Conservation (phyloP, 2,888 invertebrate species). For the Lithophane semibrunnea region DNA sequence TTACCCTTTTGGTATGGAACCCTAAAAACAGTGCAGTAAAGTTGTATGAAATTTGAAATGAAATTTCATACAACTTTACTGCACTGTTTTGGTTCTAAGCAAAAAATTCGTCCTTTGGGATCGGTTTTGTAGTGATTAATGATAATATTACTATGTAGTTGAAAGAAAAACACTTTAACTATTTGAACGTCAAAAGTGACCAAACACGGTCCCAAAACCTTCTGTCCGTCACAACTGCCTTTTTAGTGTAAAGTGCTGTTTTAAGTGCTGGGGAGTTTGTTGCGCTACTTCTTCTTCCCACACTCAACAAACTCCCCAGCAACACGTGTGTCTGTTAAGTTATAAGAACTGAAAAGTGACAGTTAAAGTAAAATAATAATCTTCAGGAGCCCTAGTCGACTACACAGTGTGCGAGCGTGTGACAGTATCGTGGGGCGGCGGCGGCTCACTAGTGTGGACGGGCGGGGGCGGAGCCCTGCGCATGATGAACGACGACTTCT, state of each 20-base stretch:
- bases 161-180: not conserved
- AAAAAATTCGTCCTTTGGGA: too few species aligned
- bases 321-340: not conserved
- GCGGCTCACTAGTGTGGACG: slow-evolving; percentile 93
- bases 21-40: too few species aligned
- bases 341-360: not conserved
- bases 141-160: too few species aligned
- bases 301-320: not conserved
- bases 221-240: not conserved
- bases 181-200: not conserved
- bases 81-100: too few species aligned
- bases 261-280: too few species aligned
- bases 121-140: too few species aligned
- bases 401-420: slow-evolving; percentile 95
- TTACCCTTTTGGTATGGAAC: too few species aligned
- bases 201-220: not conserved
- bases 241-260: too few species aligned
- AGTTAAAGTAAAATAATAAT: not conserved
- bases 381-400: slow-evolving; percentile 92
- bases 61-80: too few species aligned
- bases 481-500: slow-evolving; percentile 84
- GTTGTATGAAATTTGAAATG: too few species aligned
- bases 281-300: too few species aligned
- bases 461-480: slow-evolving; percentile 86
- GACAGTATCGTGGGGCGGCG: slow-evolving; percentile 95